Percentiles rank a stretch among this genome's conserved stretches.
These are phyloP conservation scores for Tringa solitaria DNA, from an alignment of 2,113 vertebrate species.

Conservation along the genomic window DNA sequence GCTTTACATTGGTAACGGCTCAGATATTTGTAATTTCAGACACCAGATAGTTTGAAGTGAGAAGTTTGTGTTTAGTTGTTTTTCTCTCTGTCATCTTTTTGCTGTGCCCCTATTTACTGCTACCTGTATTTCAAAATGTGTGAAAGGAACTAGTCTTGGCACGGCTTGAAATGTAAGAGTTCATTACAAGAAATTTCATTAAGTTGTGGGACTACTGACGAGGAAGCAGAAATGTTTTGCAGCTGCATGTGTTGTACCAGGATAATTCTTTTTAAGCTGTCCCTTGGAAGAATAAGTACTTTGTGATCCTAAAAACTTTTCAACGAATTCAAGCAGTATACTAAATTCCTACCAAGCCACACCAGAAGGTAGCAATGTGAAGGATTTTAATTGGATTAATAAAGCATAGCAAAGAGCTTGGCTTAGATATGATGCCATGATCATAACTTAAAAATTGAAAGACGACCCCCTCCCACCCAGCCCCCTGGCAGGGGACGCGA, in stretches of 20 bases:
- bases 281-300: neutral
- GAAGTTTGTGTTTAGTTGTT: neutral
- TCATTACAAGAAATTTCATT: neutral
- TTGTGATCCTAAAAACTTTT: neutral
- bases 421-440: neutral
- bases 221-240: slow-evolving; percentile 63
- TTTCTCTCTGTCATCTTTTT: neutral
- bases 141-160: neutral
- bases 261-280: neutral
- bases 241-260: slow-evolving; percentile 33
- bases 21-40: neutral
- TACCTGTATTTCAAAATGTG: neutral
- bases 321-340: neutral
- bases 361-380: neutral
- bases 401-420: slow-evolving; percentile 19
- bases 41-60: neutral
- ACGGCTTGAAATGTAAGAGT: neutral
- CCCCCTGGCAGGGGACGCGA: slow-evolving; percentile 40
- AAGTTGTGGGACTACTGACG: neutral
- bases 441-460: slow-evolving; percentile 58
- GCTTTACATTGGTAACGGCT: neutral
- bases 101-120: neutral
- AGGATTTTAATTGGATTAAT: neutral
- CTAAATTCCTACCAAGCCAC: neutral
- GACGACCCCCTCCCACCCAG: neutral